phyloP scores from a whole-genome alignment of 1,140 invertebrate species.

The Lineus longissimus region DNA sequence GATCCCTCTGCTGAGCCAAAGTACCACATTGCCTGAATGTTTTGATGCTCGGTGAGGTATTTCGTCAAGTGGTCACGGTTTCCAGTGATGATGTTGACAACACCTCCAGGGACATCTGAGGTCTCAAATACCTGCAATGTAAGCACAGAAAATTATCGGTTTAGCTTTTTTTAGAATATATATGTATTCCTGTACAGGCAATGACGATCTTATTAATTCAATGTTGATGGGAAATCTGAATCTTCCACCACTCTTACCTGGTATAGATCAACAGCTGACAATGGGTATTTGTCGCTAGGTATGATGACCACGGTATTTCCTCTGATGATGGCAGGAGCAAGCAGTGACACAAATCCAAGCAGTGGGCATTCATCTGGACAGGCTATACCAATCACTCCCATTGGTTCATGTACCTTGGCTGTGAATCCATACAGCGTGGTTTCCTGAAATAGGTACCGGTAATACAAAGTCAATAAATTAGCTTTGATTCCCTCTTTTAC shows the following conservation, averaged over 20 bases:
- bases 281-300: conserved; percentile 53
- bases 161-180: background rate
- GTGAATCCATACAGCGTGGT: conserved; percentile 55
- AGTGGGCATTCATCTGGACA: conserved; percentile 55
- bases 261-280: conserved; percentile 54
- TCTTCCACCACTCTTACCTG: too few relatives aligned
- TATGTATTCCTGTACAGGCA: too few relatives aligned
- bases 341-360: conserved; percentile 54
- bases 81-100: conserved; percentile 58
- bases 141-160: too few relatives aligned
- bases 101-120: conserved; percentile 57
- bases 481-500: background rate
- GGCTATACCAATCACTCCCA: conserved; percentile 57
- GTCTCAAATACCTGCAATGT: conserved; percentile 55
- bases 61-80: conserved; percentile 52
- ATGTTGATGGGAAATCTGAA: too few relatives aligned
- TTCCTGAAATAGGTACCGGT: conserved; percentile 43
- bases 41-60: conserved; percentile 55
- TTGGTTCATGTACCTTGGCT: conserved; percentile 52
- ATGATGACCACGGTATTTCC: conserved; percentile 56
- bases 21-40: conserved; percentile 56
- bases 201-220: too few relatives aligned
- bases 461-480: background rate
- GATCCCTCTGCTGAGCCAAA: conserved; percentile 49
- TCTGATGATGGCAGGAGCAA: conserved; percentile 53